Percentiles rank a stretch among this genome's conserved stretches.
Evolutionary conservation across 2,888 invertebrate genomes (phyloP).

Genomic region (Melanotus villosus): DNA sequence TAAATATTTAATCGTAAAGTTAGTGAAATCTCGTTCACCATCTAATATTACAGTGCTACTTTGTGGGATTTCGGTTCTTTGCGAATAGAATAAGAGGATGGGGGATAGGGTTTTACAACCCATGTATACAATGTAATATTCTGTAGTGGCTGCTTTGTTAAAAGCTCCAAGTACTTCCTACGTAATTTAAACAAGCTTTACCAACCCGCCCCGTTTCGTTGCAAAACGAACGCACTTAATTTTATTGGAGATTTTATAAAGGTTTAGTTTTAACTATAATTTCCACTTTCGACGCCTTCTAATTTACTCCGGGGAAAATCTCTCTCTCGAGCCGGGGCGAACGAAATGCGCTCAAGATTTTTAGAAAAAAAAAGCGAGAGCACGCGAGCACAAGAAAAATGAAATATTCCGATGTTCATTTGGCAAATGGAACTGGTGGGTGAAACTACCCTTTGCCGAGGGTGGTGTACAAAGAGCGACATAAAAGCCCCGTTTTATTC

Average conservation of each 20-base stretch:
- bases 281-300: constrained; percentile 17
- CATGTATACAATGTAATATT: constrained; percentile 32
- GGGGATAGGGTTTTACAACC: constrained; percentile 5
- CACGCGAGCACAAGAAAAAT: constrained; percentile 40
- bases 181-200: constrained; percentile 29
- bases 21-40: constrained; percentile 33
- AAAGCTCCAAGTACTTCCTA: constrained; percentile 15
- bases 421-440: constrained; percentile 45
- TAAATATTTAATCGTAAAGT: constrained; percentile 33
- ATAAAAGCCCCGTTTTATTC: constrained; percentile 32
- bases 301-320: constrained; percentile 13
- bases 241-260: constrained; percentile 29
- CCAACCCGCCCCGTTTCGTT: no score
- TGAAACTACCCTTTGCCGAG: constrained; percentile 32
- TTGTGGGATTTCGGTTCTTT: constrained; percentile 37
- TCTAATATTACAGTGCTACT: constrained; percentile 33
- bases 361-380: constrained; percentile 26
- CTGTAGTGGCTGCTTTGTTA: constrained; percentile 37
- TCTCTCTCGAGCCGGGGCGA: constrained; percentile 15
- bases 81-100: constrained; percentile 12
- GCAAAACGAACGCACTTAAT: constrained; percentile 4
- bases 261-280: constrained; percentile 25
- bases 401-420: constrained; percentile 49
- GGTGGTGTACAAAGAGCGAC: constrained; percentile 27
- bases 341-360: constrained; percentile 16